Evolutionary conservation across 2,113 vertebrate genomes (phyloP), one percentile per base, ranked within the genome.

Genomic region (Solenodon paradoxus): DNA sequence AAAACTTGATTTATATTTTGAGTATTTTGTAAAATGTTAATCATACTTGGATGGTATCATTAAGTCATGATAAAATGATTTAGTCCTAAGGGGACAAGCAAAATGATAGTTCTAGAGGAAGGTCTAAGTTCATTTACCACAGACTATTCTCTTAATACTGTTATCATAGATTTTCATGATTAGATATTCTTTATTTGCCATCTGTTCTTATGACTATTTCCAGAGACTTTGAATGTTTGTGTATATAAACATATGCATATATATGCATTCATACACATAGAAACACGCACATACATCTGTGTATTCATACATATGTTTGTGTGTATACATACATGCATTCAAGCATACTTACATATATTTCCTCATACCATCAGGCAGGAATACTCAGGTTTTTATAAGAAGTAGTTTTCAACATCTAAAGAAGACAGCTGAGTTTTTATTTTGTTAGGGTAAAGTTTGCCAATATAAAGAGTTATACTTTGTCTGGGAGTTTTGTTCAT

Each of bases 171-270:
- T 53, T 49, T 92, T 35, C 16, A 57, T 30, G 9, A 75, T 32
- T 32, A 10, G 5, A 32, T 82, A 20, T 17, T 61, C 32, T 42
- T 24, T n/a, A 71, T 51, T 22, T 83, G 2, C 63, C 75, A 3
- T 55, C 68, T 71, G n/a, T 4, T 87, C 30, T 83, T 26, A 72
- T 51, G 45, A 13, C 55, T 7, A 81, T 87, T 93, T 90, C 10
- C 26, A 74, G 19, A 40, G 7, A 10, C 1, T 74, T 61, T 42
- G 59, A 49, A 11, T 59, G 13, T 72, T 53, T 75, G 2, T 53
- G 9, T 47, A 1, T 74, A 40, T 42, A 12, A 24, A 57, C 15
- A 30, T 40, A 32, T 77, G 74, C 40, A 9, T 45, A 57, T 35
- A 35, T 3, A 57, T 38, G 17, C 49, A 45, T 64, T 15, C 16